These are phyloP conservation scores for Cataglyphis altisquamis DNA, from an alignment of 2,888 invertebrate genomes.

Conservation along the genomic window DNA sequence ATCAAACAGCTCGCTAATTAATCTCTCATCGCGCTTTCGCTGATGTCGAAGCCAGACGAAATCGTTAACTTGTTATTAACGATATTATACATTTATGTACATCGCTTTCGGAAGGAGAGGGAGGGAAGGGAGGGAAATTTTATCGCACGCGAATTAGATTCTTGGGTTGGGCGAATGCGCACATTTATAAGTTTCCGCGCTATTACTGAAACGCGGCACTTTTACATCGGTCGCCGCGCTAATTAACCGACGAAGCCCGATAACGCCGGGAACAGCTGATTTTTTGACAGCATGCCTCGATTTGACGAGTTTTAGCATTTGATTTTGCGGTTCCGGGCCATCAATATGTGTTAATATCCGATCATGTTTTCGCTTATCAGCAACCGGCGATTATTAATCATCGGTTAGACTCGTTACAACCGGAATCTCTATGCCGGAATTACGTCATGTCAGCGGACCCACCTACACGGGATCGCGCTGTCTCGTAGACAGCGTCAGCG, in stretches of 20 bases:
- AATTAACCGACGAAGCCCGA: constrained; percentile 42
- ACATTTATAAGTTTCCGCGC: not conserved
- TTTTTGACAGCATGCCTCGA: constrained; percentile 11
- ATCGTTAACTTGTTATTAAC: not conserved
- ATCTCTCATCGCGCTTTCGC: not conserved
- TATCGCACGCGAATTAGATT: not conserved
- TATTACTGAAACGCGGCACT: constrained; percentile 15
- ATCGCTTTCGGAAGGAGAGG: no score
- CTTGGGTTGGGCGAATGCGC: not conserved
- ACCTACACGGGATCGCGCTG: not conserved
- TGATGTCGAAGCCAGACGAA: not conserved
- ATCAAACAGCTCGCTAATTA: constrained; percentile 13
- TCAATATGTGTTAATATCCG: constrained; percentile 43
- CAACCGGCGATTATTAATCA: constrained; percentile 47
- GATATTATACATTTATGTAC: not conserved
- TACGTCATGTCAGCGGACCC: not conserved
- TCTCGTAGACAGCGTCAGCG: not conserved
- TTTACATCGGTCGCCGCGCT: constrained; percentile 5
- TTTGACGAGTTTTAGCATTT: constrained; percentile 11
- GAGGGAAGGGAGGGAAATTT: not conserved
- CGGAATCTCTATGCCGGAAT: not conserved
- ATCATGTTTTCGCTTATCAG: constrained; percentile 44
- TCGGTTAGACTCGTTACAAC: constrained; percentile 18
- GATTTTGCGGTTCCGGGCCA: constrained; percentile 31
- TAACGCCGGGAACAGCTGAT: constrained; percentile 26